Evolutionary conservation across 2,888 invertebrate species (phyloP).

Genomic region (Conops quadrifasciatus): DNA sequence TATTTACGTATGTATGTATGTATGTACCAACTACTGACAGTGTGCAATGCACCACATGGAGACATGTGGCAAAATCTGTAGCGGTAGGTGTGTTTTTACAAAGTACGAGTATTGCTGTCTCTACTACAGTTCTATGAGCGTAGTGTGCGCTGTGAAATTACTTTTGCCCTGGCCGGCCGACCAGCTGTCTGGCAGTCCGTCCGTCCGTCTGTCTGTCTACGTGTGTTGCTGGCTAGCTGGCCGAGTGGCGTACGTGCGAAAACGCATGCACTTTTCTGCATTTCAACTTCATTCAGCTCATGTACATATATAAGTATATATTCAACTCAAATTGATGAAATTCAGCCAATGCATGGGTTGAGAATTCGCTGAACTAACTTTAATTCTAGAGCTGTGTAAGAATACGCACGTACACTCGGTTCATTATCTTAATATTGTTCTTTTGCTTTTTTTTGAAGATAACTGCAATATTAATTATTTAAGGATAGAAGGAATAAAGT

Average conservation of each 20-base stretch:
- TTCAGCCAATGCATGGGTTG: background rate
- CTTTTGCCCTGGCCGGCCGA: background rate
- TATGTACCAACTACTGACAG: too few relatives aligned
- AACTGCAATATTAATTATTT: background rate
- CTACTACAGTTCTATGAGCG: constrained; percentile 9
- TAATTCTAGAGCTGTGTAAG: constrained; percentile 3
- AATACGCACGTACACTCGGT: too few relatives aligned
- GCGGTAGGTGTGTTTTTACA: too few relatives aligned
- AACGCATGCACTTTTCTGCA: constrained; percentile 57
- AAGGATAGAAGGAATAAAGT: background rate
- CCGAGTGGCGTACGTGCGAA: constrained; percentile 62
- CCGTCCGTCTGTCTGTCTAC: background rate
- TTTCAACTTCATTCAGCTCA: constrained; percentile 23
- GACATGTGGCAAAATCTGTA: too few relatives aligned
- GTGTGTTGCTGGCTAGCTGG: constrained; percentile 24
- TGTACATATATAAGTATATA: background rate
- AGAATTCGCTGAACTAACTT: constrained; percentile 15
- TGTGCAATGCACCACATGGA: too few relatives aligned
- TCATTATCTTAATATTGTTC: background rate
- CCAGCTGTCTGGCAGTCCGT: background rate
- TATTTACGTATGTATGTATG: too few relatives aligned
- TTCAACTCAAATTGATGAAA: constrained; percentile 21
- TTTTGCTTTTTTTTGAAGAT: too few relatives aligned
- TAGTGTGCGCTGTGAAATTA: background rate
- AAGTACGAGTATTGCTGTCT: too few relatives aligned